Evolutionary conservation across 35 echinoderm and acorn worm genomes (phyloP), one percentile per base, ranked within the genome.

Genomic region (Patiria miniata): DNA sequence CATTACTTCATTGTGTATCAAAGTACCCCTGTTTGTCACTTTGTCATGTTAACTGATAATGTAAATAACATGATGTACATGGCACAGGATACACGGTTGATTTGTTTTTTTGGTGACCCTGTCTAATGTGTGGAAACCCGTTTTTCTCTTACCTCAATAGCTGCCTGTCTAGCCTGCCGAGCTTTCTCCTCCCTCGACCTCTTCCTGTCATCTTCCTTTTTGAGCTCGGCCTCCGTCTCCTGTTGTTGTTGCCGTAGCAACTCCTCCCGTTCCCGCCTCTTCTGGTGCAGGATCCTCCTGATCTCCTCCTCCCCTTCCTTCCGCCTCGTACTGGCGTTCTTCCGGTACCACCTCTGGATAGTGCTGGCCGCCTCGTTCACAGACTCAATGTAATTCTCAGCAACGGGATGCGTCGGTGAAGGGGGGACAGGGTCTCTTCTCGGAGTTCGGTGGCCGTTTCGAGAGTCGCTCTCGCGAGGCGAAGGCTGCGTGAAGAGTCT

Each of bases 241-340:
- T 87, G 68, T 40, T 77, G 86, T 79, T 99, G 92, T 39, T 78
- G 52, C n/a, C 92, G 79, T 61, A 94, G 51, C 53, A 92, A 29
- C 28, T 95, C 81, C 44, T 91, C 61, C 37, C 92, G 80, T 79
- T 95, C 79, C 83, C 81, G 81, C 56, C 83, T 91, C 90, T 99
- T 99, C 78, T 89, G 87, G 36, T 87, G 88, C 81, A 99, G 53
- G 28, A 99, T 83, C 76, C 56, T 94, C 80, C 87, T 77, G 19
- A 99, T 95, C 68, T 99, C 96, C 39, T 91, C 86, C 59, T 94
- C 89, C 14, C 96, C 96, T 34, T 94, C 86, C 79, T 61, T 92
- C 23, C 36, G 39, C 36, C 82, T 89, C 16, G 77, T 77, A 17
- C 51, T 32, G 12, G 51, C 47, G 54, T 60, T 50, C 8, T 50